A percentile compares a stretch with the other conserved stretches of the same genome.
Evolutionary conservation across 1,140 invertebrate genomes (phyloP).

Genomic region (Drosophila pseudoobscura): DNA sequence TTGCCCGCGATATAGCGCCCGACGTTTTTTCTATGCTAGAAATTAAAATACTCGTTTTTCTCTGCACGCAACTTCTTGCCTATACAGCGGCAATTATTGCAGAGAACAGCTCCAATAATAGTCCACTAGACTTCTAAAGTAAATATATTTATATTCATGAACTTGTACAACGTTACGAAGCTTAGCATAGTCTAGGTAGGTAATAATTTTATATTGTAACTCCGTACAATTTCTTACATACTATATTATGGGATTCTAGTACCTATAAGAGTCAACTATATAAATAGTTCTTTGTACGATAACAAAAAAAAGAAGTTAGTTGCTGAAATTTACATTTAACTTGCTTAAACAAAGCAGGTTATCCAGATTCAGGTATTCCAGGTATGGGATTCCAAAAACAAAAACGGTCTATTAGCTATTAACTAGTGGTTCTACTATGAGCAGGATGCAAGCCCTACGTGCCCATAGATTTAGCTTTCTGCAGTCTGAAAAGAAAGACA

Average conservation of each 20-base stretch:
- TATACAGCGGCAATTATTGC: not conserved
- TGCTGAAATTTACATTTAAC: slow-evolving; percentile 22
- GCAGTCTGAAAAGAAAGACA: slow-evolving; percentile 48
- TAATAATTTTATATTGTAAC: slow-evolving; percentile 59
- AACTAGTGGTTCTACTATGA: too few species aligned
- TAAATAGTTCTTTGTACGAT: slow-evolving; percentile 51
- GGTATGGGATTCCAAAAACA: slow-evolving; percentile 7
- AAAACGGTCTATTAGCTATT: slow-evolving; percentile 2
- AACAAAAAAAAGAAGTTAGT: slow-evolving; percentile 38
- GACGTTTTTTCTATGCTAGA: too few species aligned
- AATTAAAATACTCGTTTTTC: too few species aligned
- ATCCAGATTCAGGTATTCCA: slow-evolving; percentile 26
- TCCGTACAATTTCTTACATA: slow-evolving; percentile 43
- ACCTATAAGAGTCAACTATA: slow-evolving; percentile 28
- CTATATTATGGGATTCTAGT: slow-evolving; percentile 27
- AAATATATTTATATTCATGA: slow-evolving; percentile 41
- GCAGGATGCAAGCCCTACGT: slow-evolving; percentile 35
- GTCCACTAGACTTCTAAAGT: slow-evolving; percentile 9
- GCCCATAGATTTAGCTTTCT: slow-evolving; percentile 81
- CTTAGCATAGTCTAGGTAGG: slow-evolving; percentile 46
- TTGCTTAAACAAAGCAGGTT: slow-evolving; percentile 26
- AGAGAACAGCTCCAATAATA: not conserved
- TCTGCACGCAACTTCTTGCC: too few species aligned
- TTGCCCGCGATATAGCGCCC: too few species aligned
- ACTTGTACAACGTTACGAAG: slow-evolving; percentile 51